phyloP scores from a whole-genome alignment of 2,113 vertebrate species.

The Nematolebias whitei region DNA sequence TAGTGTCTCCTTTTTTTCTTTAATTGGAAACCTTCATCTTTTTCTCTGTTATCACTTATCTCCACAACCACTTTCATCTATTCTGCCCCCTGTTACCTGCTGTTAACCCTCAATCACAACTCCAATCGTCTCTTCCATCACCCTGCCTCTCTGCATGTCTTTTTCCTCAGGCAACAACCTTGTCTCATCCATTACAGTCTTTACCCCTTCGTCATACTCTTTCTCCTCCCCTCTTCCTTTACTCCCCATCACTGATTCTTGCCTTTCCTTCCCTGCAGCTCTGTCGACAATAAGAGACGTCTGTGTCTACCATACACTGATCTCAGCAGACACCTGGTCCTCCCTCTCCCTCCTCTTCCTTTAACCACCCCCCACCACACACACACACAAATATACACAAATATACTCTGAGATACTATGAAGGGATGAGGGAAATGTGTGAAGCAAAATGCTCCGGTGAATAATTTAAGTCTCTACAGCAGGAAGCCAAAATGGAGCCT shows the following conservation, averaged over 20 bases:
- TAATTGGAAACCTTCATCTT: slow-evolving; percentile 55
- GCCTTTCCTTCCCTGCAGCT: slow-evolving; percentile 56
- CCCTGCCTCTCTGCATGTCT: slow-evolving; percentile 34
- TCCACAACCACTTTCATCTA: slow-evolving; percentile 7
- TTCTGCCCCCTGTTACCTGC: slow-evolving; percentile 46
- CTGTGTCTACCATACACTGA: slow-evolving; percentile 70
- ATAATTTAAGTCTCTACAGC: slow-evolving; percentile 76
- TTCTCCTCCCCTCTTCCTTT: slow-evolving; percentile 12
- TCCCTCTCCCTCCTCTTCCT: slow-evolving; percentile 32
- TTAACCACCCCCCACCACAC: slow-evolving; percentile 5
- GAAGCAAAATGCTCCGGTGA: slow-evolving; percentile 76
- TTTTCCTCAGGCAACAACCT: slow-evolving; percentile 46
- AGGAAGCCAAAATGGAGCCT: slow-evolving; percentile 74
- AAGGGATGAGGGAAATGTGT: slow-evolving; percentile 42
- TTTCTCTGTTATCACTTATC: slow-evolving; percentile 32
- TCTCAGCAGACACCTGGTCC: slow-evolving; percentile 77
- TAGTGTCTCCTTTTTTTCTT: slow-evolving; percentile 26
- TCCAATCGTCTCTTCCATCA: slow-evolving; percentile 38
- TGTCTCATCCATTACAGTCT: slow-evolving; percentile 46
- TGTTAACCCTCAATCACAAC: slow-evolving; percentile 48
- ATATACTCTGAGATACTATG: slow-evolving; percentile 21
- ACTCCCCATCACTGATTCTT: slow-evolving; percentile 40
- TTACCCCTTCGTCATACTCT: slow-evolving; percentile 34
- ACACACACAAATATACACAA: slow-evolving; percentile 6
- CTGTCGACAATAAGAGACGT: slow-evolving; percentile 64